phyloP scores from a whole-genome alignment of 2,888 invertebrate genomes.

The Cactoblastis cactorum region DNA sequence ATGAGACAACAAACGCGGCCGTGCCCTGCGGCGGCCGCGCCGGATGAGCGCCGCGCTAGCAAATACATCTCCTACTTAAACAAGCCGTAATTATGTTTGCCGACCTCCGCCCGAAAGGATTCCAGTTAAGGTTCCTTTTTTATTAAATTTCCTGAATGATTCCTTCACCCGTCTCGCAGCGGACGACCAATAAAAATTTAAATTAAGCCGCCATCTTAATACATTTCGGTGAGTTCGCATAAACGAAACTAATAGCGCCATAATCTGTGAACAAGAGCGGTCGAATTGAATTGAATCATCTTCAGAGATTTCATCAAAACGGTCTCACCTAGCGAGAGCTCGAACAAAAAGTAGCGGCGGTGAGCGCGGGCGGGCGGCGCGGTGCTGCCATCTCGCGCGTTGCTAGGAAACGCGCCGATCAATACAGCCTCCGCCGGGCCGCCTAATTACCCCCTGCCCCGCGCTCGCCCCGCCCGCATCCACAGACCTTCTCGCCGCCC shows the following conservation, averaged over 20 bases:
- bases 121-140: constrained; percentile 13
- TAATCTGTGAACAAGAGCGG: constrained; percentile 30
- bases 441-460: constrained; percentile 68
- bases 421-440: constrained; percentile 79
- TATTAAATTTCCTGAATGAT: constrained; percentile 31
- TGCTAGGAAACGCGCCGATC: constrained; percentile 76
- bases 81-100: constrained; percentile 43
- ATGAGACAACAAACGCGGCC: constrained; percentile 22
- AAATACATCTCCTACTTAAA: constrained; percentile 24
- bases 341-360: constrained; percentile 67
- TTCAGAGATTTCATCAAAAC: constrained; percentile 69
- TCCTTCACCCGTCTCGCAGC: neutral
- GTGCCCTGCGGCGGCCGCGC: constrained; percentile 30
- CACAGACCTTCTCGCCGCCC: constrained; percentile 33
- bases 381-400: constrained; percentile 73
- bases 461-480: constrained; percentile 26
- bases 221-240: constrained; percentile 24
- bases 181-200: constrained; percentile 28
- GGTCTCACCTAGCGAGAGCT: constrained; percentile 66
- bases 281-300: constrained; percentile 68
- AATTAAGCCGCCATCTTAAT: constrained; percentile 15
- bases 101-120: constrained; percentile 22
- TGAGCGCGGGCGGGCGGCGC: constrained; percentile 53
- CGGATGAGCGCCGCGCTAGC: constrained; percentile 29
- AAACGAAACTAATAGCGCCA: constrained; percentile 40